Base-by-base conservation (phyloP, 1,140 invertebrate genomes). In the Drosophila tristis region DNA sequence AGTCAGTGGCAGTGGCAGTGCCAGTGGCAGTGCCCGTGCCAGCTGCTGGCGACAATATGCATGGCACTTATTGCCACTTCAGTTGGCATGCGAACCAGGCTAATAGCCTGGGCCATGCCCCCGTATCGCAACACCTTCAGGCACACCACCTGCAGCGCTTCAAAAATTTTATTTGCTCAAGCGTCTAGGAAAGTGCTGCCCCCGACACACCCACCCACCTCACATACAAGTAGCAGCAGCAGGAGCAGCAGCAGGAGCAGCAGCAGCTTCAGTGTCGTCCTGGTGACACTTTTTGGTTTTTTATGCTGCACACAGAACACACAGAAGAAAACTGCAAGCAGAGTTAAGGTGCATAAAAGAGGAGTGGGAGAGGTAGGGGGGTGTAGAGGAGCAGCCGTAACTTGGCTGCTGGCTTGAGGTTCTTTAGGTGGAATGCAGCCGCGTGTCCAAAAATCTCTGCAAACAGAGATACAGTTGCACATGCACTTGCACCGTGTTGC, bases 21-120 rank as follows among this genome's bases (percentile, higher is more conserved):
- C 25, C 23, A 23, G 16, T 16, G 16, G 16, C 13, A 13, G 57
- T 58, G 45, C 42, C 80, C 23, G 57, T 58, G 45, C 25, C 80
- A 80, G 65, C 76, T 85, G 81, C 54, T 48, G 70, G 82, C 74
- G 61, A 81, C 81, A 80, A 87, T 85, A 78, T 85, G 81, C 70
- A 74, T 78, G 82, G 66, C 84, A 89, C 84, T 87, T 87, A 87
- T 87, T 87, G 84, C 82, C 82, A 87, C 82, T 87, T 71, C 84
- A 84, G 79, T 89, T 87, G 79, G 86, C 79, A 89, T 82, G 61
- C 71, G 74, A 74, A 62, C 61, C 82, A 64, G 58, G 68, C 82
- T 87, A 86, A 81, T 86, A 73, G 74, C 49, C 57, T 31, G 56
- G 48, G 51, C 23, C 51, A 35, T 47, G 48, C 43, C 48, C 45